Base-by-base conservation (phyloP, 2,113 vertebrate species). In the Gallinago media region DNA sequence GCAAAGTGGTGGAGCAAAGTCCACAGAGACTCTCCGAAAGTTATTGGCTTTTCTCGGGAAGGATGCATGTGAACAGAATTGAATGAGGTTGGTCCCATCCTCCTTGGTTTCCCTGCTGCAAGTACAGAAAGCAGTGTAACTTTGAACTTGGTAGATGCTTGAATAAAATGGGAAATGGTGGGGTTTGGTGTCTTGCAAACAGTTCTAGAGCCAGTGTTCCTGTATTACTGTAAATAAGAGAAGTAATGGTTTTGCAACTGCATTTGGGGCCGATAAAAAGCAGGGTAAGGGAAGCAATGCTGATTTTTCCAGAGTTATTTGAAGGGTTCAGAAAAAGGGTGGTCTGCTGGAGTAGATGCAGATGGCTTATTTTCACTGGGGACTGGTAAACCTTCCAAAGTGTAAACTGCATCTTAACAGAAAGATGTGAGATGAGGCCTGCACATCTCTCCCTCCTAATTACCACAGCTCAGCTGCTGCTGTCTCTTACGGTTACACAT, bases 391-490 rank as follows among this genome's bases (percentile, higher is more conserved):
- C 77, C 84, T 96, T 94, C 89, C 91, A 78, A 72, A 84, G 65
- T 92, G 56, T 89, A 96, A 96, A 91, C 76, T 27, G 52, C 89
- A 85, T 97, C 93, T 87, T 82, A 87, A 88, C 59, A 80, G 88
- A 67, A 92, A 85, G 73, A 94, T 68, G 86, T 6, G 77, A 96
- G 89, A 86, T 70, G 72, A 86, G 87, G 84, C 65, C 83, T 84
- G 89, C 56, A 56, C 89, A 92, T 92, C 93, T 94, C 70, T 95
- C 14, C 61, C 38, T 94, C 73, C 93, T 97, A 96, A 97, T 97
- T 97, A 94, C 94, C 19, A 2, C 84, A 91, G 84, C 94, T 96
- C 95, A 96, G 95, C 94, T 97, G 96, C 93, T 94, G 93, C 96
- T 96, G 95, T 97, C 96, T 96, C 91, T 68, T 92, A 75, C 2